These are phyloP conservation scores for Uropsilus gracilis DNA, from an alignment of 2,113 vertebrate species.

Conservation along the genomic window DNA sequence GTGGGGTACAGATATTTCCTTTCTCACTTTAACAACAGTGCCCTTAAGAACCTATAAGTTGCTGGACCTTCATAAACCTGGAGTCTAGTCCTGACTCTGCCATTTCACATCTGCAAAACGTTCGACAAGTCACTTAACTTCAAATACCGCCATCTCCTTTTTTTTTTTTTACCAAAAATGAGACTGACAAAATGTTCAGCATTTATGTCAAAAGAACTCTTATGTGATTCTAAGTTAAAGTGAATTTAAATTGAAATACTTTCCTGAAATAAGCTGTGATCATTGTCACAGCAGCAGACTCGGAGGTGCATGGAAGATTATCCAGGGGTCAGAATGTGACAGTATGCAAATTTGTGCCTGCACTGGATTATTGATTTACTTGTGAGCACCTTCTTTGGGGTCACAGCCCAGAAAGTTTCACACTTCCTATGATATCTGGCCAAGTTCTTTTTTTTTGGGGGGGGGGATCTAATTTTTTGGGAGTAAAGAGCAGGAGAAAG, in stretches of 20 bases:
- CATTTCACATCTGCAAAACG: neutral
- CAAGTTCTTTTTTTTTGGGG: neutral
- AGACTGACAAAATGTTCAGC: neutral
- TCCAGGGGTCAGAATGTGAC: neutral
- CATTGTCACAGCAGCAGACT: neutral
- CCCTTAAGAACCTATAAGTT: neutral
- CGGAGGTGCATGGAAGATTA: neutral
- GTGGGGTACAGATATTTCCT: neutral
- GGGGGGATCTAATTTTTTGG: neutral
- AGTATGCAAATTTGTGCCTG: neutral
- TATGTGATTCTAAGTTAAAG: neutral
- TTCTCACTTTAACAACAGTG: neutral
- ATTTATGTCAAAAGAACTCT: neutral
- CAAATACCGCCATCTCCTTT: neutral
- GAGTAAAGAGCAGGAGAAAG: conserved; percentile 2
- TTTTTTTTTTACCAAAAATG: neutral
- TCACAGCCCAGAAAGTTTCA: neutral
- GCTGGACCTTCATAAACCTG: neutral
- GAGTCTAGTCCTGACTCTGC: neutral
- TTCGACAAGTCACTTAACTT: neutral
- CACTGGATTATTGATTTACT: conserved; percentile 47
- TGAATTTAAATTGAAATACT: neutral
- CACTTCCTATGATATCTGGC: neutral
- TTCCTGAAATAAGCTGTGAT: neutral
- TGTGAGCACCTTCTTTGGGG: neutral